Conservation (phyloP, 2,888 invertebrate species). For the Hemithea aestivaria region DNA sequence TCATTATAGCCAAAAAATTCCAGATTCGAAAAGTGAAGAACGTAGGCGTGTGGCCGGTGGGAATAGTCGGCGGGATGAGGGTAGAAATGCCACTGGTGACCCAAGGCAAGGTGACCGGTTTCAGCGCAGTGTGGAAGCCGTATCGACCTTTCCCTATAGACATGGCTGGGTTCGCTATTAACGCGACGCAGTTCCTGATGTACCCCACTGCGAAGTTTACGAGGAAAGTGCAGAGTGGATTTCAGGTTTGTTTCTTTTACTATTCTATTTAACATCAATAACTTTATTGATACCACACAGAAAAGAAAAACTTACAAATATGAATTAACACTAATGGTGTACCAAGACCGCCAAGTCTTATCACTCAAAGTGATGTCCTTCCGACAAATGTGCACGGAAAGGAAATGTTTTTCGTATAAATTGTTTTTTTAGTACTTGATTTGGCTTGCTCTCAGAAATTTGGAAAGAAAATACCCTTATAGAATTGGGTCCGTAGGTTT, state of each 20-base stretch:
- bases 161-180: constrained; percentile 98
- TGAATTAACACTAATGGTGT: too few relatives aligned
- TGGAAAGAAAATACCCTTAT: too few relatives aligned
- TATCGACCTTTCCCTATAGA: constrained; percentile 96
- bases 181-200: constrained; percentile 84
- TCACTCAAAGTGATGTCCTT: too few relatives aligned
- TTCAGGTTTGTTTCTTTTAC: constrained; percentile 73
- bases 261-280: too few relatives aligned
- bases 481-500: too few relatives aligned
- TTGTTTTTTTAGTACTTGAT: too few relatives aligned
- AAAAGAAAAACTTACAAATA: too few relatives aligned
- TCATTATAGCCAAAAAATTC: constrained; percentile 32
- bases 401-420: too few relatives aligned
- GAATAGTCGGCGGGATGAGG: constrained; percentile 95
- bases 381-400: too few relatives aligned
- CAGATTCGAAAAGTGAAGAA: constrained; percentile 89
- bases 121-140: constrained; percentile 91
- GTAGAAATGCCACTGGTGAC: constrained; percentile 93
- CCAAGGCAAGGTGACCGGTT: constrained; percentile 75
- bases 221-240: constrained; percentile 91
- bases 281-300: too few relatives aligned
- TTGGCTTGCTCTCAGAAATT: too few relatives aligned
- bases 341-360: too few relatives aligned
- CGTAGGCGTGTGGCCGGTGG: constrained; percentile 97
- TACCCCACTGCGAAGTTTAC: constrained; percentile 88